Evolutionary conservation across 2,113 vertebrate genomes (phyloP).

Genomic region (Scartelaos histophorus): DNA sequence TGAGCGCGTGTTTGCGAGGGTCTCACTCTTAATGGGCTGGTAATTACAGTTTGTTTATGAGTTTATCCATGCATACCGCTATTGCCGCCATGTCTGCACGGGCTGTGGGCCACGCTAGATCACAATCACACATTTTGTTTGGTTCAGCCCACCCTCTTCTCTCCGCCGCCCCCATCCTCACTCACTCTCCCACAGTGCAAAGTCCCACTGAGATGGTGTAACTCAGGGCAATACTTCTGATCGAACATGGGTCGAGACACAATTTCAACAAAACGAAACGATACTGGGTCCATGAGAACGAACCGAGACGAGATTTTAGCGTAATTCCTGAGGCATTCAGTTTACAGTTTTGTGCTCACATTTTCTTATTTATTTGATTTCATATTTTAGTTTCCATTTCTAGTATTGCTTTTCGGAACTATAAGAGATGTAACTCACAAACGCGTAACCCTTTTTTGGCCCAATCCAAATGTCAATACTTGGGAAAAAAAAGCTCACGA

Average conservation of each 20-base stretch:
- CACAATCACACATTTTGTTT: slow-evolving; percentile 65
- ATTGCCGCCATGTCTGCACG: slow-evolving; percentile 60
- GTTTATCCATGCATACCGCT: slow-evolving; percentile 72
- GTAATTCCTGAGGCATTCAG: no score
- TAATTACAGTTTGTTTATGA: slow-evolving; percentile 79
- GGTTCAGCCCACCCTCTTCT: background rate
- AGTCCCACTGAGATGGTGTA: slow-evolving; percentile 71
- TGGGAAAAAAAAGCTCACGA: no score
- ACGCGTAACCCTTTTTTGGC: no score
- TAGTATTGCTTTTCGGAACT: no score
- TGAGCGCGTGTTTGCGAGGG: slow-evolving; percentile 71
- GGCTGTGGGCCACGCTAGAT: slow-evolving; percentile 71
- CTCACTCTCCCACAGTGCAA: slow-evolving; percentile 59
- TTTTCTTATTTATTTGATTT: no score
- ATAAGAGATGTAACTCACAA: no score
- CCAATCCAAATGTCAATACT: no score
- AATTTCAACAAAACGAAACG: no score
- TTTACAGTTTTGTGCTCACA: no score
- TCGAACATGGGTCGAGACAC: slow-evolving; percentile 38
- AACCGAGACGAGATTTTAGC: no score
- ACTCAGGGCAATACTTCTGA: slow-evolving; percentile 69
- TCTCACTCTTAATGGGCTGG: slow-evolving; percentile 73
- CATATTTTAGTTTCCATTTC: no score
- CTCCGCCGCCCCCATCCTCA: slow-evolving; percentile 3
- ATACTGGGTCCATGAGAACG: no score